A percentile compares a stretch with the other conserved stretches of the same genome.
Conservation (phyloP, 1,140 invertebrate genomes). For the Anthonomus grandis region DNA sequence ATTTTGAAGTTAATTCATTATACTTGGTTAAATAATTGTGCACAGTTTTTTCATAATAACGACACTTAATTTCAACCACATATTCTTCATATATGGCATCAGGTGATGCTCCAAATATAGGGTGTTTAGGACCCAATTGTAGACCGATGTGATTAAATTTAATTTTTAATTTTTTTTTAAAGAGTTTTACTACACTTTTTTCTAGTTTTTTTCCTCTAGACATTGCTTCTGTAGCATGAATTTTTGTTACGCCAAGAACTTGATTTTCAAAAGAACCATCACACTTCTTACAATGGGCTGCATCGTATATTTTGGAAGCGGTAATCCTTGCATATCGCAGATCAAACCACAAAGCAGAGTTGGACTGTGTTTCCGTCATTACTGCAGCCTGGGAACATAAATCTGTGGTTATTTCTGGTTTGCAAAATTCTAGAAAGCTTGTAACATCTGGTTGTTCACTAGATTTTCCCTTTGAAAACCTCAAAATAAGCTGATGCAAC, state of each 20-base stretch:
- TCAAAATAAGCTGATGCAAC: conserved; percentile 4
- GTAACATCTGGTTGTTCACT: neutral
- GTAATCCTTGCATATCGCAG: conserved; percentile 47
- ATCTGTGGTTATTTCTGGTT: conserved; percentile 19
- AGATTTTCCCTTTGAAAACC: neutral
- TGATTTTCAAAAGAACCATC: conserved; percentile 40
- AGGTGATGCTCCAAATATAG: conserved; percentile 48
- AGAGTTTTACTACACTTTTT: conserved; percentile 32
- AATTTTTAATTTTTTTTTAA: conserved; percentile 11
- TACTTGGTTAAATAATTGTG: conserved; percentile 35
- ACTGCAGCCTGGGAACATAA: conserved; percentile 29
- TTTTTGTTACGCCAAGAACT: conserved; percentile 41
- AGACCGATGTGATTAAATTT: conserved; percentile 30
- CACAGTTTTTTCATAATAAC: conserved; percentile 46
- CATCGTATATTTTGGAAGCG: conserved; percentile 47
- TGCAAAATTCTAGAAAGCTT: conserved; percentile 25
- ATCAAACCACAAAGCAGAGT: conserved; percentile 40
- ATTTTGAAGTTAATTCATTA: conserved; percentile 44
- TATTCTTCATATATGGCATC: conserved; percentile 50
- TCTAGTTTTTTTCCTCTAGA: conserved; percentile 42
- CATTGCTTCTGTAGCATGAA: conserved; percentile 38
- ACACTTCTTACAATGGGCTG: conserved; percentile 40
- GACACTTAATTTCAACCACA: conserved; percentile 53
- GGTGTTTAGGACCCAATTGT: conserved; percentile 24
- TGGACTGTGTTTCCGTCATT: conserved; percentile 25